Evolutionary conservation across 2,113 vertebrate species (phyloP).

Genomic region (Anoura caudifer): DNA sequence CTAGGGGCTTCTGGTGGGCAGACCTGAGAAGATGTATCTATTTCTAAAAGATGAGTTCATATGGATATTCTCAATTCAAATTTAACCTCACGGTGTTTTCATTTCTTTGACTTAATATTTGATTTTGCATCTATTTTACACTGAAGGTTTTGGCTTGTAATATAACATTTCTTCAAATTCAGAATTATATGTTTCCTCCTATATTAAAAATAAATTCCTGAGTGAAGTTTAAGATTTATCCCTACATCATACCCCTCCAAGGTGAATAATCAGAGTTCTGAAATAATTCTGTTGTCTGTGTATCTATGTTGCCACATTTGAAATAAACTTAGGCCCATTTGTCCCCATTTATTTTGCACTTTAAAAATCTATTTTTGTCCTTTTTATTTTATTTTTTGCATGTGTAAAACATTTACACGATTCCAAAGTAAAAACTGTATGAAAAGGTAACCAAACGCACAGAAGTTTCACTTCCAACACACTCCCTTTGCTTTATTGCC

Average conservation of each 20-base stretch:
- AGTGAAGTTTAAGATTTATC: not conserved
- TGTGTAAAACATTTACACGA: not conserved
- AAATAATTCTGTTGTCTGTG: conserved; percentile 30
- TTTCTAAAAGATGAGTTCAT: not conserved
- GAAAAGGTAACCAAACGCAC: not conserved
- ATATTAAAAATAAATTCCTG: not conserved
- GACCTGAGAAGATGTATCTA: not conserved
- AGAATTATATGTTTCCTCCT: not conserved
- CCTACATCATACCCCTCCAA: not conserved
- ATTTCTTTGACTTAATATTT: not conserved
- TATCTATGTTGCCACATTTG: conserved; percentile 17
- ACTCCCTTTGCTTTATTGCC: not conserved
- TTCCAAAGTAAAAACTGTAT: not conserved
- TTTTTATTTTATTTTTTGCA: conserved; percentile 14
- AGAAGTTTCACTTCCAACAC: not conserved
- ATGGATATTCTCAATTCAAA: not conserved
- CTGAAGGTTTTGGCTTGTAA: not conserved
- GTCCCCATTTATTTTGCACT: conserved; percentile 38
- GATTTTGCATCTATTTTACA: not conserved
- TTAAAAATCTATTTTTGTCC: conserved; percentile 35
- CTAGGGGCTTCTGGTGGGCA: no score
- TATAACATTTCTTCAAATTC: not conserved
- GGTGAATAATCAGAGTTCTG: not conserved
- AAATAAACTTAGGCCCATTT: conserved; percentile 35
- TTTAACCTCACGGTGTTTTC: not conserved